These are phyloP conservation scores for Pseudomugil tenellus DNA, from an alignment of 2,797 vertebrate genomes.

Conservation along the genomic window DNA sequence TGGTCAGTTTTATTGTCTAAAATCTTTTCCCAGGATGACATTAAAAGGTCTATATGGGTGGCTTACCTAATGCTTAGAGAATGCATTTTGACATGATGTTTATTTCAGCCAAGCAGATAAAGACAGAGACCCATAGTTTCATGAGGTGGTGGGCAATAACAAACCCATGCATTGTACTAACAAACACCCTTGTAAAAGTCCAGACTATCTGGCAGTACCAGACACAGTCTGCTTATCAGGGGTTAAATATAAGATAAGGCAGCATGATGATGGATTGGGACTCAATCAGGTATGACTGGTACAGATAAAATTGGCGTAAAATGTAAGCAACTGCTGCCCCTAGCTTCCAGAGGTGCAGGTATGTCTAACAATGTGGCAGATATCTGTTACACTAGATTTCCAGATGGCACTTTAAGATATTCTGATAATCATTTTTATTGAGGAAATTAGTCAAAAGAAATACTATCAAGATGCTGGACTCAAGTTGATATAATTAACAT, in stretches of 20 bases:
- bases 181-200: slow-evolving; percentile 54
- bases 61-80: slow-evolving; percentile 55
- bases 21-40: slow-evolving; percentile 14
- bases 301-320: slow-evolving; percentile 51
- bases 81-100: slow-evolving; percentile 55
- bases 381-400: slow-evolving; percentile 23
- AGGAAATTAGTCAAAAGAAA: not conserved
- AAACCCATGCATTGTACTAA: slow-evolving; percentile 45
- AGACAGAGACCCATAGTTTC: slow-evolving; percentile 56
- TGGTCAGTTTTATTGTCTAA: slow-evolving; percentile 7
- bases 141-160: slow-evolving; percentile 53
- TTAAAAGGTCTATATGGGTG: slow-evolving; percentile 23
- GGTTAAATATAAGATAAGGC: slow-evolving; percentile 62
- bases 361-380: slow-evolving; percentile 29
- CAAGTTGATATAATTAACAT: no score
- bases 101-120: slow-evolving; percentile 54
- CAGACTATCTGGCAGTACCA: slow-evolving; percentile 57
- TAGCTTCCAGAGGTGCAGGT: slow-evolving; percentile 37
- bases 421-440: slow-evolving; percentile 23
- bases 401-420: slow-evolving; percentile 9
- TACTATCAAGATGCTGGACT: not conserved
- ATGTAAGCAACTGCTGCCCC: slow-evolving; percentile 57
- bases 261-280: slow-evolving; percentile 52
- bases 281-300: slow-evolving; percentile 59
- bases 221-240: slow-evolving; percentile 62